Percentiles rank a stretch among this genome's conserved stretches.
Conservation (phyloP, 1,140 invertebrate genomes). For the Ooceraea biroi region DNA sequence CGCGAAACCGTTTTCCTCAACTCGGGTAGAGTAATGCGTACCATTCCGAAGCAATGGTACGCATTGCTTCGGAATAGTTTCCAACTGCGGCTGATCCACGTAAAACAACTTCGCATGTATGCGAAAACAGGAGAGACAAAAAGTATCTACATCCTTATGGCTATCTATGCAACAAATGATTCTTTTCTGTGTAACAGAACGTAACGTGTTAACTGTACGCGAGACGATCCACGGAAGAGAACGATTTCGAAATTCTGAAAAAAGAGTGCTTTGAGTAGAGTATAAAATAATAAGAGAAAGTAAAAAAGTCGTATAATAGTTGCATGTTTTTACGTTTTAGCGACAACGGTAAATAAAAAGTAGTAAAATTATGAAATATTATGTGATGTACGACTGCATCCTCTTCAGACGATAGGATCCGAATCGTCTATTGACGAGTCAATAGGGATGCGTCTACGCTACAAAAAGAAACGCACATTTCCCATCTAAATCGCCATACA, state of each 20-base stretch:
- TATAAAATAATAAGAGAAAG: not conserved
- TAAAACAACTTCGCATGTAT: not conserved
- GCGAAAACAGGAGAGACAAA: not conserved
- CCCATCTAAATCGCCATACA: constrained; percentile 26
- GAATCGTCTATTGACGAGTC: not conserved
- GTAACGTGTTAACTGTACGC: not conserved
- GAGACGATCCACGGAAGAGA: not conserved
- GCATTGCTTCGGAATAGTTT: not conserved
- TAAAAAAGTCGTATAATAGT: not conserved
- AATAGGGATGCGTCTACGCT: not conserved
- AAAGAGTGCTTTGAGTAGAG: not conserved
- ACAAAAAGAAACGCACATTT: constrained; percentile 42
- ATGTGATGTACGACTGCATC: not conserved
- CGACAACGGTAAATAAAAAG: constrained; percentile 11
- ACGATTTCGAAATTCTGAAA: constrained; percentile 14
- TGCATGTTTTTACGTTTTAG: constrained; percentile 31
- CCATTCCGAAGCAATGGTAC: too few species aligned
- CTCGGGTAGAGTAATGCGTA: not conserved
- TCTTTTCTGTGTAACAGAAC: constrained; percentile 10
- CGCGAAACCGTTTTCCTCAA: not conserved
- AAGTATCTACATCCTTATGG: not conserved
- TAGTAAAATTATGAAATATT: not conserved
- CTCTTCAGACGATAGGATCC: not conserved
- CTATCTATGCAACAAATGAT: constrained; percentile 15
- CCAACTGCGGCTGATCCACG: not conserved